Conservation (phyloP, 2,888 invertebrate genomes). For the Oasisia sp. region DNA sequence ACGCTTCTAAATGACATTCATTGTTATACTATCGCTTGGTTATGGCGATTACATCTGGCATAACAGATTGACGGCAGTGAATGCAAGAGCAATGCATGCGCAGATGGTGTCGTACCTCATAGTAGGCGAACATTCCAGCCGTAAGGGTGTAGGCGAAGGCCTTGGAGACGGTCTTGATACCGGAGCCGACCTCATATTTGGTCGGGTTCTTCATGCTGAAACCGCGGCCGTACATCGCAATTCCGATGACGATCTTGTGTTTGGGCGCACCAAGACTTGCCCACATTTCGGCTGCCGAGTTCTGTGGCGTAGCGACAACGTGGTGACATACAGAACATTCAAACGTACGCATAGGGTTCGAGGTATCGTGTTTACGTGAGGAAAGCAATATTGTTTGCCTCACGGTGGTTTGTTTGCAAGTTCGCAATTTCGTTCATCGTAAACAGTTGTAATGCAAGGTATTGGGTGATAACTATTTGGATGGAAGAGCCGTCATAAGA, state of each 20-base stretch:
- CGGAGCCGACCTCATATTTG: background rate
- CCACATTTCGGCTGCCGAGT: constrained; percentile 21
- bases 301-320: background rate
- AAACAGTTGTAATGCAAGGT: no score
- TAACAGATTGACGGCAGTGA: no score
- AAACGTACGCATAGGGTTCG: background rate
- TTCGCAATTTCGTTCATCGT: no score
- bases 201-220: background rate
- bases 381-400: background rate
- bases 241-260: constrained; percentile 17
- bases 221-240: constrained; percentile 25
- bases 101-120: constrained; percentile 8
- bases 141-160: constrained; percentile 18
- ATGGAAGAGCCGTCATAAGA: no score
- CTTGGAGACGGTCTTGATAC: background rate
- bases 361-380: background rate
- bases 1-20: no score
- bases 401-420: background rate
- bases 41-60: no score
- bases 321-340: background rate
- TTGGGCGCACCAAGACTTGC: constrained; percentile 7
- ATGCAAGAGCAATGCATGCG: no score
- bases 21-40: no score
- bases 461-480: no score
- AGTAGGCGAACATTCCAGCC: constrained; percentile 25